Evolutionary conservation across 2,113 vertebrate species (phyloP), one percentile per base, ranked within the genome.

Genomic region (Caracal caracal): DNA sequence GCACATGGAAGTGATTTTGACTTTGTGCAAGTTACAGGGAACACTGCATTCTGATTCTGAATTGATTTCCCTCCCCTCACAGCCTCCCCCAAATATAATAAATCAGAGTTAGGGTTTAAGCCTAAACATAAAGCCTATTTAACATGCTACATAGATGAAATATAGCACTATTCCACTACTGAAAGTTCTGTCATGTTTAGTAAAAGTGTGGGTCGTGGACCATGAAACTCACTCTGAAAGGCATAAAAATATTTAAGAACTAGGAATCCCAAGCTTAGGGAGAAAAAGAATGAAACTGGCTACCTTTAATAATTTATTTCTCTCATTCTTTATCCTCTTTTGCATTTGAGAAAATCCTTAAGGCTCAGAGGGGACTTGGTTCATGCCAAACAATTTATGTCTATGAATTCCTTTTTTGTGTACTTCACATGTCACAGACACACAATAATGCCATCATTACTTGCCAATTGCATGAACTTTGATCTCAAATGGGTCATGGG

Each of bases 401-500:
- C 90, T 97, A 98, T 99, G 98, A 99, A 99, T 98, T 94, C 98
- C 96, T 70, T 98, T 99, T 98, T 98, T 98, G 98, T 99, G 97
- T n/a, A 86, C 11, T 94, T 68, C 95, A 94, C 97, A 98, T 97
- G 94, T 97, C 97, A 86, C 65, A 98, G 93, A 95, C 65, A 17
- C 96, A 97, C 88, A 98, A 98, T 97, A 98, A 98, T 96, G 97
- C 95, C n/a, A 96, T 75, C 95, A 98, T 97, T 98, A 97, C 97
- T 98, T 93, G 97, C 97, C 98, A 99, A 94, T 98, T 98, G 71
- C 93, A 83, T 98, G 98, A 99, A 98, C 98, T 98, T 98, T 98
- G 98, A 98, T 98, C 98, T 98, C 96, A 97, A 97, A 88, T 90
- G 88, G 92, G 97, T 92, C 96, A 97, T 97, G 96, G 97, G 96